phyloP scores from a whole-genome alignment of 2,888 invertebrate species.

The Aromia moschata region DNA sequence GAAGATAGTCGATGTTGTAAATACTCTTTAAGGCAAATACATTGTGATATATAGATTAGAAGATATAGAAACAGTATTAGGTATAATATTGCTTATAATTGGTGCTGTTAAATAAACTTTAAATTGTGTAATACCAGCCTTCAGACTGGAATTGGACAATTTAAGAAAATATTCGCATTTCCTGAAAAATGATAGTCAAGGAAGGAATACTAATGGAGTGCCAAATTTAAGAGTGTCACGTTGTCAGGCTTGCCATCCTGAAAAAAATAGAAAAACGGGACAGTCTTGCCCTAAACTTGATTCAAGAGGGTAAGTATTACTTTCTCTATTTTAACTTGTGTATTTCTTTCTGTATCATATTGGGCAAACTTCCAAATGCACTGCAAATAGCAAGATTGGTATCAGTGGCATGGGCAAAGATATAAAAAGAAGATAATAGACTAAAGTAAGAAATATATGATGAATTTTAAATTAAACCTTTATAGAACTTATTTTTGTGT shows the following conservation, averaged over 20 bases:
- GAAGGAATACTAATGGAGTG: slow-evolving; percentile 42
- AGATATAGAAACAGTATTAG: slow-evolving; percentile 23
- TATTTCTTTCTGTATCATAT: not conserved
- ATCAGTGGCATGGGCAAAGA: not conserved
- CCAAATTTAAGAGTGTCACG: slow-evolving; percentile 51
- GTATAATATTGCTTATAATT: slow-evolving; percentile 15
- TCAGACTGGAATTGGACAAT: slow-evolving; percentile 60
- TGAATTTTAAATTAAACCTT: not conserved
- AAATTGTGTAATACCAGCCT: slow-evolving; percentile 28
- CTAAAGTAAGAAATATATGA: no score
- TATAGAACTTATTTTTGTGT: no score
- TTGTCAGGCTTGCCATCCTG: slow-evolving; percentile 57
- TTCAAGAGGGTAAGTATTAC: slow-evolving; percentile 58
- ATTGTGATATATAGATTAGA: slow-evolving; percentile 34
- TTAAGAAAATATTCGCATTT: slow-evolving; percentile 51
- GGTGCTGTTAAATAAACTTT: slow-evolving; percentile 31
- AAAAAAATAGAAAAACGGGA: slow-evolving; percentile 61
- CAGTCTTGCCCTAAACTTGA: slow-evolving; percentile 63
- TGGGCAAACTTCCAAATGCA: not conserved
- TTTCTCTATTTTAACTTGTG: not conserved
- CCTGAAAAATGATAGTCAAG: slow-evolving; percentile 49
- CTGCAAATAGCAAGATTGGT: not conserved
- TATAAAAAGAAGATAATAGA: not conserved
- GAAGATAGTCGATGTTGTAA: slow-evolving; percentile 20
- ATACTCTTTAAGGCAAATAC: slow-evolving; percentile 24